phyloP scores from a whole-genome alignment of 1,140 invertebrate species.

The Habropoda laboriosa region DNA sequence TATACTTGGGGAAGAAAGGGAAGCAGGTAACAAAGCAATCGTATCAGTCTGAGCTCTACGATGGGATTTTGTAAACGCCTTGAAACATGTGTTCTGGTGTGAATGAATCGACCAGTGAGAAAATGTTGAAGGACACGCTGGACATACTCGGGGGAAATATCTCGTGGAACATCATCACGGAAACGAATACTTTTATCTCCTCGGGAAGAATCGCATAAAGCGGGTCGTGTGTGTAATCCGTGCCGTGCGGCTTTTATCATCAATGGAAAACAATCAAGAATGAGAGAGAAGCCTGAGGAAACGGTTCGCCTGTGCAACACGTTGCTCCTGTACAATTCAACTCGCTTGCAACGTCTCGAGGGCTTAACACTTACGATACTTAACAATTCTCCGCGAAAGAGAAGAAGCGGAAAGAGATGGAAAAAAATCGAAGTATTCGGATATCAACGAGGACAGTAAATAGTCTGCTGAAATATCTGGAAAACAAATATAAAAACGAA shows the following conservation, averaged over 20 bases:
- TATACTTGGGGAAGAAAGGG: neutral
- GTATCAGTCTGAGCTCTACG: neutral
- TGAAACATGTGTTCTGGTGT: conserved; percentile 10
- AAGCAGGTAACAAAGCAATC: no score
- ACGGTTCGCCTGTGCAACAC: neutral
- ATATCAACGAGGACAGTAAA: no score
- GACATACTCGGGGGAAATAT: conserved; percentile 41
- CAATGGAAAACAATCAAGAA: conserved; percentile 63
- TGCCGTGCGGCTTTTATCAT: conserved; percentile 56
- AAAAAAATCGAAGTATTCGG: no score
- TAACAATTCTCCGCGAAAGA: no score
- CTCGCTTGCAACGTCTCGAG: neutral
- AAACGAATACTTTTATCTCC: conserved; percentile 61
- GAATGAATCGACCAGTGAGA: conserved; percentile 62
- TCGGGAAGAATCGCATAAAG: conserved; percentile 56
- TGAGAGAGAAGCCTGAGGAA: conserved; percentile 49
- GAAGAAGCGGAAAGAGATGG: no score
- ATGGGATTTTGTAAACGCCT: conserved; percentile 8
- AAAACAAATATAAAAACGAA: no score
- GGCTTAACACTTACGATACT: neutral
- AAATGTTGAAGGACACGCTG: conserved; percentile 60
- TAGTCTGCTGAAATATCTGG: no score
- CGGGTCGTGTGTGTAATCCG: conserved; percentile 54
- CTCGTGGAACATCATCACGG: conserved; percentile 62
- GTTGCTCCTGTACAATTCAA: neutral